phyloP scores from a whole-genome alignment of 23 tunicate genomes.

The Ciona savignyi region DNA sequence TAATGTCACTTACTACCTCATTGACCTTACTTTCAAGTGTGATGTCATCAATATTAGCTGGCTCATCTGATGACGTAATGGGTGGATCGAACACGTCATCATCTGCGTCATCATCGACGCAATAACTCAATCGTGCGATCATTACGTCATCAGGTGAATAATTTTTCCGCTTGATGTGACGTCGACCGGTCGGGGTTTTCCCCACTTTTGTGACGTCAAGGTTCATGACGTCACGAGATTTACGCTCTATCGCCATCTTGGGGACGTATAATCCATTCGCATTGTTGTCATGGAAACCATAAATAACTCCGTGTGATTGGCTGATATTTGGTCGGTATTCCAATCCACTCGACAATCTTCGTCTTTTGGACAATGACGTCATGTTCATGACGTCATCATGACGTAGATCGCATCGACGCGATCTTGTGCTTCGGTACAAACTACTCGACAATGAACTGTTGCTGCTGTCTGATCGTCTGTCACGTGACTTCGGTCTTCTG shows the following conservation, averaged over 20 bases:
- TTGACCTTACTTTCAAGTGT: no score
- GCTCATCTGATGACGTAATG: background rate
- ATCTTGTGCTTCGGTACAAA: background rate
- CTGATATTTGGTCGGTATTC: background rate
- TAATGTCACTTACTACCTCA: background rate
- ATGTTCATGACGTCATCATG: background rate
- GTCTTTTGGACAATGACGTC: background rate
- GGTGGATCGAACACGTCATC: constrained; percentile 22
- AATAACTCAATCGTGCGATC: constrained; percentile 12
- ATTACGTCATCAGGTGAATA: constrained; percentile 14
- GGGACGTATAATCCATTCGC: background rate
- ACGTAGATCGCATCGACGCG: constrained; percentile 10
- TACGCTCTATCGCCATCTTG: constrained; percentile 9
- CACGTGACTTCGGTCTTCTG: background rate
- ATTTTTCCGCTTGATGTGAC: constrained; percentile 15
- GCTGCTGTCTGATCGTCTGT: background rate
- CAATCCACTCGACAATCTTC: background rate
- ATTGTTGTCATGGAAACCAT: background rate
- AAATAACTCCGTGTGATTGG: background rate
- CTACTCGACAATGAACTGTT: background rate
- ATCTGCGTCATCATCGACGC: constrained; percentile 5
- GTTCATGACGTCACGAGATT: constrained; percentile 8
- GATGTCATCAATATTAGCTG: background rate
- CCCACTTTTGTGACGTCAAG: constrained; percentile 5
- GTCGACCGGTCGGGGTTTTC: constrained; percentile 25